Evolutionary conservation across 1,140 invertebrate genomes (phyloP).

Genomic region (Zaprionus tsacasi): DNA sequence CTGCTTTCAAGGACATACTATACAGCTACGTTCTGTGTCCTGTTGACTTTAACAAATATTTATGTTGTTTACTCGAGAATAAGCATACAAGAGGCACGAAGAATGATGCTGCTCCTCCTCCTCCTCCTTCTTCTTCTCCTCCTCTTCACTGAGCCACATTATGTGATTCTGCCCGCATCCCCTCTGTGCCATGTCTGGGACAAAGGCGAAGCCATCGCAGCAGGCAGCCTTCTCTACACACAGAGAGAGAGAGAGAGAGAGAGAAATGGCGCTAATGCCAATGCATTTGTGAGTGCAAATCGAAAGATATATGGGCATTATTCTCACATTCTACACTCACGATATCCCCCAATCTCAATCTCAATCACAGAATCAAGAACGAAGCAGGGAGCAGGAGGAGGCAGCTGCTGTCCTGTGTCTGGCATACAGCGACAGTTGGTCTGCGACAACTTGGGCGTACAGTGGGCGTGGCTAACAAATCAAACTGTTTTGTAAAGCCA

Average conservation of each 20-base stretch:
- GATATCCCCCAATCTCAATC: slow-evolving; percentile 21
- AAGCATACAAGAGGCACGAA: slow-evolving; percentile 39
- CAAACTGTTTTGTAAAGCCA: slow-evolving; percentile 31
- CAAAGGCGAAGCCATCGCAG: slow-evolving; percentile 24
- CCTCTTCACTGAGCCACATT: too few relatives aligned
- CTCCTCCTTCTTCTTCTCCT: not conserved
- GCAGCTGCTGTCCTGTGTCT: not conserved
- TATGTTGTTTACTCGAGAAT: slow-evolving; percentile 70
- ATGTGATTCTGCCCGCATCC: not conserved
- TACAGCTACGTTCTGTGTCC: slow-evolving; percentile 17
- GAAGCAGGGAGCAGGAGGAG: not conserved
- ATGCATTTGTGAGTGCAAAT: slow-evolving; percentile 49
- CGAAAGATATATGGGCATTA: slow-evolving; percentile 51
- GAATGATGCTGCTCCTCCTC: slow-evolving; percentile 1
- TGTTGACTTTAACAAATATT: slow-evolving; percentile 76
- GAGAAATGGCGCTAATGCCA: slow-evolving; percentile 28
- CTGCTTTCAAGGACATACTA: slow-evolving; percentile 14
- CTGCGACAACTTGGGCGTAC: not conserved
- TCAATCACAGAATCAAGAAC: slow-evolving; percentile 33
- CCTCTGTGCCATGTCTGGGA: not conserved
- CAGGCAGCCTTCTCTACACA: slow-evolving; percentile 22
- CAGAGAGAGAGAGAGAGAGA: not conserved
- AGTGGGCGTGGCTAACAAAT: not conserved
- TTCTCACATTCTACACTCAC: slow-evolving; percentile 40
- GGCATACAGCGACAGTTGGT: slow-evolving; percentile 20